Evolutionary conservation across 2,888 invertebrate species (phyloP).

Genomic region (Chirona hameri): DNA sequence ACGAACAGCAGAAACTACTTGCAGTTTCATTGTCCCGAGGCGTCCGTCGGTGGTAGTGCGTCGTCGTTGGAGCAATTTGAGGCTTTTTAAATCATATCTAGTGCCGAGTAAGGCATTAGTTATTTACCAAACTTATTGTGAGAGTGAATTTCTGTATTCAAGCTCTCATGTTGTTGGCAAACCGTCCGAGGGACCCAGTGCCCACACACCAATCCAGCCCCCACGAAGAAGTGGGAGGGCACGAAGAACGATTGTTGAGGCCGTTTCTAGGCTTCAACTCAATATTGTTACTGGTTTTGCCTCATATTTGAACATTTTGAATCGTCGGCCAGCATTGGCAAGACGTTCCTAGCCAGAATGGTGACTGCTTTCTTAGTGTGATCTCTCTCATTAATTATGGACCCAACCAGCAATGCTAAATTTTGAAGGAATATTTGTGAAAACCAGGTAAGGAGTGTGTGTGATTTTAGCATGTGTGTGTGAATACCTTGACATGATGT

Average conservation of each 20-base stretch:
- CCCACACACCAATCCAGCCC: background rate
- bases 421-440: no score
- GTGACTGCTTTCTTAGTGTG: background rate
- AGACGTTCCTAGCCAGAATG: background rate
- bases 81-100: background rate
- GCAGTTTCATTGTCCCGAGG: constrained; percentile 6
- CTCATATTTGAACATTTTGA: background rate
- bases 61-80: background rate
- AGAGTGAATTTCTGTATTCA: background rate
- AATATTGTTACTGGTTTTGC: background rate
- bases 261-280: background rate
- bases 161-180: constrained; percentile 4
- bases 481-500: no score
- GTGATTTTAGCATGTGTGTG: no score
- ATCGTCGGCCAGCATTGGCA: background rate
- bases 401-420: no score
- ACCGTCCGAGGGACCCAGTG: background rate
- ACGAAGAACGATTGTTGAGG: background rate
- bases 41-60: background rate
- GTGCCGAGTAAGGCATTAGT: background rate
- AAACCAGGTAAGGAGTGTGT: no score
- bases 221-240: background rate
- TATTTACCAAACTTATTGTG: background rate
- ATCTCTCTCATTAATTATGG: background rate
- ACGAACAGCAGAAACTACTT: background rate